phyloP scores from a whole-genome alignment of 2,888 invertebrate genomes.

The Dicyrtoma fusca region DNA sequence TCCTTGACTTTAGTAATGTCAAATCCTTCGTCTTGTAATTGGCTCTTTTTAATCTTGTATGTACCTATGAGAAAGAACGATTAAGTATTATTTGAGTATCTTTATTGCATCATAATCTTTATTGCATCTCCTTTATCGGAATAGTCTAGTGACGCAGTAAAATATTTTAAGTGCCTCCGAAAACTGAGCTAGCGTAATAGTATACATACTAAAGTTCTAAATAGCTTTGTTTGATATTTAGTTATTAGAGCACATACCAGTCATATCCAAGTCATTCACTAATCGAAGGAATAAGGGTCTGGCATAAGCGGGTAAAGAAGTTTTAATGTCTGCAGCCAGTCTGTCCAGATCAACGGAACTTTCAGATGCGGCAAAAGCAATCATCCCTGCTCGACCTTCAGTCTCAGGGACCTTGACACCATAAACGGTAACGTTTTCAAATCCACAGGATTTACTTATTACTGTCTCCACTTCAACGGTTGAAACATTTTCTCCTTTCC shows the following conservation, averaged over 20 bases:
- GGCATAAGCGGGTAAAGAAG: conserved; percentile 47
- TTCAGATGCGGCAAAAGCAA: conserved; percentile 44
- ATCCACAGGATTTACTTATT: conserved; percentile 77
- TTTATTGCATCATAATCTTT: not conserved
- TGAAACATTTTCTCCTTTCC: conserved; percentile 99
- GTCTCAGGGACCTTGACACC: conserved; percentile 76
- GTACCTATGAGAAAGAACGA: conserved; percentile 35
- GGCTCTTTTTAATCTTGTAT: conserved; percentile 45
- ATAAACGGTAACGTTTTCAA: conserved; percentile 90
- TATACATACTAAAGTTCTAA: not conserved
- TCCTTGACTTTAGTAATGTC: conserved; percentile 69
- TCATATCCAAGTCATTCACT: conserved; percentile 48
- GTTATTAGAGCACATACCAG: conserved; percentile 45
- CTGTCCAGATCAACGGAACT: conserved; percentile 34
- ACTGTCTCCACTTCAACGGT: conserved; percentile 90
- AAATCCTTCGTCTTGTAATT: conserved; percentile 78
- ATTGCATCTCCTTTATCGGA: not conserved
- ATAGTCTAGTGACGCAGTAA: no score
- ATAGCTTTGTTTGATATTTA: not conserved
- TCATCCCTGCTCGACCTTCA: conserved; percentile 52
- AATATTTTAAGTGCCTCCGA: not conserved
- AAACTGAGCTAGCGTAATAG: conserved; percentile 69
- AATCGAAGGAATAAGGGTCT: conserved; percentile 50
- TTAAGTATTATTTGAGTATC: not conserved
- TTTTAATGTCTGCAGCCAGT: conserved; percentile 40